These are phyloP conservation scores for Electrona antarctica DNA, from an alignment of 2,113 vertebrate species.

Conservation along the genomic window DNA sequence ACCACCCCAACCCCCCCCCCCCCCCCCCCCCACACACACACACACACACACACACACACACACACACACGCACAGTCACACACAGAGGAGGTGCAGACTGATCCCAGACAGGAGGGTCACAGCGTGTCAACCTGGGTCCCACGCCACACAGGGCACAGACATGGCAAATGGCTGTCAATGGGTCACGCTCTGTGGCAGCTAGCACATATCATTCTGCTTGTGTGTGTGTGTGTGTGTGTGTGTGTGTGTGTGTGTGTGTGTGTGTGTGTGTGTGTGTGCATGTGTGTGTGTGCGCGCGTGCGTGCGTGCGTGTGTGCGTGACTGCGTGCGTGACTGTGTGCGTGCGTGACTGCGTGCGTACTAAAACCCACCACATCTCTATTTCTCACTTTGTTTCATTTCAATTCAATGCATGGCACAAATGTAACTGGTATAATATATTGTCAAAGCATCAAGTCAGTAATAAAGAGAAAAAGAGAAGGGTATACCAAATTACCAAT, in stretches of 20 bases:
- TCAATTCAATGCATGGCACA: too few species aligned
- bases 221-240: neutral
- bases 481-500: neutral
- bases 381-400: too few species aligned
- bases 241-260: neutral
- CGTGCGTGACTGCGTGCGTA: too few species aligned
- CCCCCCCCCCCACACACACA: neutral
- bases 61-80: too few species aligned
- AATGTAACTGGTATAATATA: too few species aligned
- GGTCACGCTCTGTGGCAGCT: constrained; percentile 27
- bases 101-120: constrained; percentile 46
- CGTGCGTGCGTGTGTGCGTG: neutral
- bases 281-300: constrained; percentile 37
- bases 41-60: too few species aligned
- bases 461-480: too few species aligned
- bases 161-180: constrained; percentile 40
- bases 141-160: constrained; percentile 18
- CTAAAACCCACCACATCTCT: too few species aligned
- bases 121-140: constrained; percentile 38
- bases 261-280: constrained; percentile 2
- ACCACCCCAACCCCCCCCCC: constrained; percentile 17
- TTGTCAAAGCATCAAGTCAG: too few species aligned
- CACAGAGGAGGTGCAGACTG: constrained; percentile 49
- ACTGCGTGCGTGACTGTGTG: too few species aligned
- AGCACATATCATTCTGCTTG: neutral